Base-by-base conservation (phyloP, 2,888 invertebrate species). In the Pantelozetes paolii region DNA sequence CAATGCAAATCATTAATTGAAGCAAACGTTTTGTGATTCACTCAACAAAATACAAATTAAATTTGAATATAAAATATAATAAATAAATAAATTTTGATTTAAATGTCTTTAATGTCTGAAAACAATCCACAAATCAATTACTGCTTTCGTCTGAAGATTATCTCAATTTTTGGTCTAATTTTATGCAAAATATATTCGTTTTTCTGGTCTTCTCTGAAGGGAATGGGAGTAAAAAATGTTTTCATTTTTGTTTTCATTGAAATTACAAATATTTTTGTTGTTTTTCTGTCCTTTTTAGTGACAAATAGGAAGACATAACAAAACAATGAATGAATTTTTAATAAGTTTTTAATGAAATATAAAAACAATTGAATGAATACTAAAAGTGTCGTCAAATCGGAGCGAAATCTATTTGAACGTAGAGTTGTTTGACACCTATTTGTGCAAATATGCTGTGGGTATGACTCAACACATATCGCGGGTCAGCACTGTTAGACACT, bases 401-500 rank as follows among this genome's bases (percentile, higher is more conserved):
- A 54, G 54, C 36, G 32, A 54, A 75, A 84, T 97, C 97, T 78
- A 97, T 86, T 83, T 97, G 97, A 76, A 97, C 91, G 79, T 92
- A 92, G 42, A 97, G 84, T 81, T 96, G 93, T 82, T 90, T 88
- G 2, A 97, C 91, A 50, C 96, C 96, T 64, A 89, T 90, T 79
- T 93, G 90, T 77, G 92, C 89, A 83, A 98, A 97, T 81, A 98
- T 96, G 86, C 92, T 90, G 79, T 94, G 92, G 30, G 95, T 90
- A 81, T 94, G 94, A 77, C 91, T 91, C 30, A 93, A 88, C 67
- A 97, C 91, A 82, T 96, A 96, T 81, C 92, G 89, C 0, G 93
- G 89, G 83, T 97, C 97, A 13, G 94, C 93, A 79, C 90, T 90
- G 80, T 89, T 88, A 0, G 94, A 90, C n/a, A 97, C 96, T 83